Conservation (phyloP, 2,113 vertebrate genomes). For the Martes martes region DNA sequence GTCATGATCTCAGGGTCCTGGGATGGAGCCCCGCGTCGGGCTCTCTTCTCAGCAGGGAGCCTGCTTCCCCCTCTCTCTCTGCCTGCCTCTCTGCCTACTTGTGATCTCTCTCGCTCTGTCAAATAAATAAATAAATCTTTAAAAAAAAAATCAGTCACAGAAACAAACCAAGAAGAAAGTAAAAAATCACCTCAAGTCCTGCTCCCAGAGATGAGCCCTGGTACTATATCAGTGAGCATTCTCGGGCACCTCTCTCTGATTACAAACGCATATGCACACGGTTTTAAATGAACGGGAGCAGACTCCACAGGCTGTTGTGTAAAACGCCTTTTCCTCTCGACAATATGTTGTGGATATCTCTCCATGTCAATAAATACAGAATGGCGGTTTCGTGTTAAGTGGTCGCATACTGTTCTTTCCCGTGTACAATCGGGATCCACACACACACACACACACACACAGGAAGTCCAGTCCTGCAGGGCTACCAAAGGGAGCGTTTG, state of each 20-base stretch:
- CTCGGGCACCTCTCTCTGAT: conserved; percentile 15
- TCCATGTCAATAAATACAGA: conserved; percentile 55
- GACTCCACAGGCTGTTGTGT: conserved; percentile 26
- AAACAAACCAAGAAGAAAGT: conserved; percentile 28
- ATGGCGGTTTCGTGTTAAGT: background rate
- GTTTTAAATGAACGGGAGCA: conserved; percentile 22
- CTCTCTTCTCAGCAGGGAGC: too few relatives aligned
- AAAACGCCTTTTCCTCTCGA: conserved; percentile 11
- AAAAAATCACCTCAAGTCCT: background rate
- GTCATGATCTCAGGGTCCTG: too few relatives aligned
- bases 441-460: background rate
- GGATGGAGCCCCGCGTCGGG: too few relatives aligned
- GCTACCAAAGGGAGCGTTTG: background rate
- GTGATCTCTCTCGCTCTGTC: too few relatives aligned
- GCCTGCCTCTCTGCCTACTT: too few relatives aligned
- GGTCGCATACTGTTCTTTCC: background rate
- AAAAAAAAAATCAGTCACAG: background rate
- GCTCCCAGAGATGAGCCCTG: background rate
- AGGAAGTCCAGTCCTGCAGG: fast-evolving
- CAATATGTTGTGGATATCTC: conserved; percentile 71
- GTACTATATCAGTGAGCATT: background rate
- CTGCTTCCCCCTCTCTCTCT: too few relatives aligned
- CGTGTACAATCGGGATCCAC: background rate
- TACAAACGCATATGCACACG: conserved; percentile 44
- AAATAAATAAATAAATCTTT: too few relatives aligned